phyloP scores from a whole-genome alignment of 2,797 vertebrate genomes.

The Aulostomus chinensis region DNA sequence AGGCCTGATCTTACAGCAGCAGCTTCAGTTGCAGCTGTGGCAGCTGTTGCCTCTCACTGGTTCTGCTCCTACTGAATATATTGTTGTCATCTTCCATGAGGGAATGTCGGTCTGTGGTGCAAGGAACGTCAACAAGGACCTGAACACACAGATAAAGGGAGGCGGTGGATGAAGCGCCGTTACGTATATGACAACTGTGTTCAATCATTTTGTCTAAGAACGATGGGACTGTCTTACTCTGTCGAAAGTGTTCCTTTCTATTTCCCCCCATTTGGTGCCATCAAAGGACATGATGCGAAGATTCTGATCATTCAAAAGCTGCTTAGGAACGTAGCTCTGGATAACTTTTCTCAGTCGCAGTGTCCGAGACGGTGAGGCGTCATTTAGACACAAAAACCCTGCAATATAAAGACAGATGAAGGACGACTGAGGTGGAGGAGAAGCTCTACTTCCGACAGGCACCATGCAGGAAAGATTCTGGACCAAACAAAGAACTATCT shows the following conservation, averaged over 20 bases:
- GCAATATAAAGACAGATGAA: constrained; percentile 3
- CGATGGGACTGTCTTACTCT: constrained; percentile 74
- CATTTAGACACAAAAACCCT: constrained; percentile 89
- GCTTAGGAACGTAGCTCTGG: constrained; percentile 82
- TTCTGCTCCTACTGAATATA: constrained; percentile 85
- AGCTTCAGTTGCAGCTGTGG: constrained; percentile 89
- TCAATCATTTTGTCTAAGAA: neutral
- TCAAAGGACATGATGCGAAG: constrained; percentile 85
- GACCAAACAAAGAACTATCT: constrained; percentile 31
- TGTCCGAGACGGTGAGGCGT: constrained; percentile 83
- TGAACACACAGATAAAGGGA: constrained; percentile 42
- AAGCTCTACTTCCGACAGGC: neutral
- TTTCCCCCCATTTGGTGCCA: constrained; percentile 84
- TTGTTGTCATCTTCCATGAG: constrained; percentile 90
- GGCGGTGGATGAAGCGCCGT: neutral
- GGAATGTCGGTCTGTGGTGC: constrained; percentile 88
- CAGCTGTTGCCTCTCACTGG: constrained; percentile 87
- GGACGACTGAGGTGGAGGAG: neutral
- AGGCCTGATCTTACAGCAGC: constrained; percentile 83
- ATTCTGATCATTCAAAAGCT: constrained; percentile 59
- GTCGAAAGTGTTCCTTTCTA: constrained; percentile 84
- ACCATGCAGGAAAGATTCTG: too few relatives aligned
- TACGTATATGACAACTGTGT: neutral
- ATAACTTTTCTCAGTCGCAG: constrained; percentile 81
- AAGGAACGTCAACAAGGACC: constrained; percentile 96